Percentiles rank a stretch among this genome's conserved stretches.
Evolutionary conservation across 1,140 invertebrate species (phyloP).

Genomic region (Trichoplusia ni): DNA sequence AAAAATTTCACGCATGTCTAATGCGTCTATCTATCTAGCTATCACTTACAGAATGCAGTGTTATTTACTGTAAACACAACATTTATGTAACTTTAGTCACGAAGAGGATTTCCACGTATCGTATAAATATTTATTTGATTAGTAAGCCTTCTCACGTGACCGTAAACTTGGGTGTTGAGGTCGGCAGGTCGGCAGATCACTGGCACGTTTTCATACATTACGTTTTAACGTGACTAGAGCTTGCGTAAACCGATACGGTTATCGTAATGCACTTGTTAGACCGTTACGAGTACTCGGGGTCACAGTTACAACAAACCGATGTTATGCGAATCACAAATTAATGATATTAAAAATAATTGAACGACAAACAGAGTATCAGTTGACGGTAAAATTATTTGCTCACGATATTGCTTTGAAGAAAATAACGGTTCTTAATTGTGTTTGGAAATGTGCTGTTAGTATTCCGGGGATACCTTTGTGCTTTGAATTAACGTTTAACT

Average conservation of each 20-base stretch:
- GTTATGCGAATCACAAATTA: not conserved
- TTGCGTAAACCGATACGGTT: conserved; percentile 23
- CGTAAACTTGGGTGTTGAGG: conserved; percentile 29
- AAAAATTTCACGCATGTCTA: no score
- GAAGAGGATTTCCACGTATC: not conserved
- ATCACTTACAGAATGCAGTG: no score
- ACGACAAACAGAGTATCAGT: not conserved
- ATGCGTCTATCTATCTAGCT: no score
- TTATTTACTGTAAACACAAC: not conserved
- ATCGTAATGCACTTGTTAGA: not conserved
- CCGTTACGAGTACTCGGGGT: not conserved
- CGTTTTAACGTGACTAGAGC: conserved; percentile 23
- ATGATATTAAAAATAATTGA: not conserved
- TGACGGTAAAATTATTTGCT: not conserved
- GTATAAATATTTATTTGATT: conserved; percentile 19
- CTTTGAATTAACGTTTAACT: not conserved
- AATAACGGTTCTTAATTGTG: conserved; percentile 18
- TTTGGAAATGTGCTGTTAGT: conserved; percentile 9
- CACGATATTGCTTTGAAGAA: not conserved
- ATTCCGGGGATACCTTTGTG: not conserved
- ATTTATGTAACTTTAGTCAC: conserved; percentile 8
- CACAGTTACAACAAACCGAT: not conserved
- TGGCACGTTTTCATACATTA: conserved; percentile 17
- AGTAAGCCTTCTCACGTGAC: conserved; percentile 20
- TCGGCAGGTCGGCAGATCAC: conserved; percentile 26